Evolutionary conservation across 2,113 vertebrate species (phyloP).

Genomic region (Circaetus gallicus): DNA sequence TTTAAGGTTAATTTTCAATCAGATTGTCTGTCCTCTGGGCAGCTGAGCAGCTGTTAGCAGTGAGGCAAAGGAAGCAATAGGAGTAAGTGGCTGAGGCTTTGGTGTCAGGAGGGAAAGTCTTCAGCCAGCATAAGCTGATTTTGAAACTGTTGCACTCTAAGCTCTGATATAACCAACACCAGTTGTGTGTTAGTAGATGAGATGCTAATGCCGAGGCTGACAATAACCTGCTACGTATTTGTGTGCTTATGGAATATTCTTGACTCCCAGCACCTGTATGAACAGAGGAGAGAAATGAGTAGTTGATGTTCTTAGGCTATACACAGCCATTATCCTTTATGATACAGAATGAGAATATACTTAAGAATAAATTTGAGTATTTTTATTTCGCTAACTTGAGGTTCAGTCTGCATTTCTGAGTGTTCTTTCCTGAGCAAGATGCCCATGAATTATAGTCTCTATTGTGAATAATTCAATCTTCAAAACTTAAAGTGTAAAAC

Average conservation of each 20-base stretch:
- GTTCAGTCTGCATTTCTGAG: neutral
- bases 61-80: neutral
- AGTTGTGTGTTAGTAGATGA: neutral
- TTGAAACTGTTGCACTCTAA: neutral
- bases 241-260: neutral
- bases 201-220: neutral
- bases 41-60: neutral
- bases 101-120: neutral
- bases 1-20: neutral
- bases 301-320: neutral
- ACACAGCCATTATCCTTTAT: neutral
- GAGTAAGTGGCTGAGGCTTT: neutral
- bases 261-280: neutral
- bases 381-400: neutral
- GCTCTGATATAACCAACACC: neutral
- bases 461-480: neutral
- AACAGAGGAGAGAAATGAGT: neutral
- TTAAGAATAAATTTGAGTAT: neutral
- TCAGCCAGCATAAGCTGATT: neutral
- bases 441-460: neutral
- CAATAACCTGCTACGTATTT: neutral
- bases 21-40: accelerated
- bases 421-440: neutral
- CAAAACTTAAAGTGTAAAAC: neutral
- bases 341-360: neutral